phyloP scores from a whole-genome alignment of 1,140 invertebrate genomes.

The Drosophila triauraria region DNA sequence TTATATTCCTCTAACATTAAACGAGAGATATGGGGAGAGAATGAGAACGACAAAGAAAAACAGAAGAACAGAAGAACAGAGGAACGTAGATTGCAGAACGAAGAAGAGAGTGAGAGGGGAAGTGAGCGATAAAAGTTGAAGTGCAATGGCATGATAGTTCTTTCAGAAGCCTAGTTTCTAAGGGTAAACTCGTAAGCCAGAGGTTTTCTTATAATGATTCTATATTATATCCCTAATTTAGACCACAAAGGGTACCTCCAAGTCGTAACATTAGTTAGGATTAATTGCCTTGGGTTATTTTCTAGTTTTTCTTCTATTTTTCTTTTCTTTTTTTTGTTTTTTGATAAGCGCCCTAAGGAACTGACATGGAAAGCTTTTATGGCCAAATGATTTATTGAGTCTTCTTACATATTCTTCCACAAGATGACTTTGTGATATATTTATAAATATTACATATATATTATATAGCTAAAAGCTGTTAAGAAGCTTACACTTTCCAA shows the following conservation, averaged over 20 bases:
- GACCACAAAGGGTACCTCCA: no score
- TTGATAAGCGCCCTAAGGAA: slow-evolving; percentile 2
- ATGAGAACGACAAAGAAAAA: neutral
- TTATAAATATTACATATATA: neutral
- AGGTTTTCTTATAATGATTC: no score
- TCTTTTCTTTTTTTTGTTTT: neutral
- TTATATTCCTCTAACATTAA: slow-evolving; percentile 19
- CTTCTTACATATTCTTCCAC: neutral
- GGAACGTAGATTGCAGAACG: neutral
- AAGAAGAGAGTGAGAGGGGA: neutral
- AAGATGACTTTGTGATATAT: slow-evolving; percentile 2
- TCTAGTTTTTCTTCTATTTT: neutral
- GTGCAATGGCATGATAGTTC: slow-evolving; percentile 27
- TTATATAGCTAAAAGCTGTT: slow-evolving; percentile 6
- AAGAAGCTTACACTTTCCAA: slow-evolving; percentile 20
- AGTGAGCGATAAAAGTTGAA: slow-evolving; percentile 17
- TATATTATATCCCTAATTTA: neutral
- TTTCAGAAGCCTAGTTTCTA: neutral
- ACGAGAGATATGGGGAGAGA: slow-evolving; percentile 13
- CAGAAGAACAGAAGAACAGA: neutral
- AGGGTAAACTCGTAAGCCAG: no score
- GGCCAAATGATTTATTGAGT: slow-evolving; percentile 23
- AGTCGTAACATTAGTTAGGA: neutral
- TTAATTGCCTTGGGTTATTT: slow-evolving; percentile 3
- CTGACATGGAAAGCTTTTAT: slow-evolving; percentile 11